Conservation (phyloP, 2,888 invertebrate species). For the Anthophora plumipes region DNA sequence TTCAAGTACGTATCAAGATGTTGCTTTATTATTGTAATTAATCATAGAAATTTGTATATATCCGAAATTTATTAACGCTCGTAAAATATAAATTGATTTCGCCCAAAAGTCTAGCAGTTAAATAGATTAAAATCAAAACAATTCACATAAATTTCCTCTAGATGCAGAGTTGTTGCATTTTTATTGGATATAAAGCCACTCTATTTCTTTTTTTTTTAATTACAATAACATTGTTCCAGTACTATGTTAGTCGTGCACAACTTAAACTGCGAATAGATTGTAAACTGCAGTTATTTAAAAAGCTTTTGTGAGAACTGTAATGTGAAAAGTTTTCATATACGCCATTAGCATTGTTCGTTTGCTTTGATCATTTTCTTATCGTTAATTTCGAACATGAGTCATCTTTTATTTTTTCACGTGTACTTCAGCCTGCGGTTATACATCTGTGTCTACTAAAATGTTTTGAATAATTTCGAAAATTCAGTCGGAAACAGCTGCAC, state of each 20-base stretch:
- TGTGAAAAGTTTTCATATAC: background rate
- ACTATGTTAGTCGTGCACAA: background rate
- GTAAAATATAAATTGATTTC: too few species aligned
- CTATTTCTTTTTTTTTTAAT: background rate
- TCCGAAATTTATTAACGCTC: too few species aligned
- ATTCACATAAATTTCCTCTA: background rate
- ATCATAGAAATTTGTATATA: too few species aligned
- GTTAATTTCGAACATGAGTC: conserved; percentile 17
- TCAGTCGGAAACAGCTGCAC: conserved; percentile 1
- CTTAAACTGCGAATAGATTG: background rate
- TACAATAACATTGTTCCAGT: background rate
- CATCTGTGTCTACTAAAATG: conserved; percentile 14
- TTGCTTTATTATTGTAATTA: too few species aligned
- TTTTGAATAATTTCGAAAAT: conserved; percentile 17
- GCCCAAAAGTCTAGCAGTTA: background rate
- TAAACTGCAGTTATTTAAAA: background rate
- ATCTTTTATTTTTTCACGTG: conserved; percentile 37
- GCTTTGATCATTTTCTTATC: background rate
- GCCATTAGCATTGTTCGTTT: conserved; percentile 26
- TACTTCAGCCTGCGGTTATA: conserved; percentile 20
- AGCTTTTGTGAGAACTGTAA: background rate
- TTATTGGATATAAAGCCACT: background rate
- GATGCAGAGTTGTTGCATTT: background rate
- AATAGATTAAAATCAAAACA: background rate
- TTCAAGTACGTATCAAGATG: too few species aligned